Base-by-base conservation (phyloP, 1,140 invertebrate genomes). In the Papilio helenus region DNA sequence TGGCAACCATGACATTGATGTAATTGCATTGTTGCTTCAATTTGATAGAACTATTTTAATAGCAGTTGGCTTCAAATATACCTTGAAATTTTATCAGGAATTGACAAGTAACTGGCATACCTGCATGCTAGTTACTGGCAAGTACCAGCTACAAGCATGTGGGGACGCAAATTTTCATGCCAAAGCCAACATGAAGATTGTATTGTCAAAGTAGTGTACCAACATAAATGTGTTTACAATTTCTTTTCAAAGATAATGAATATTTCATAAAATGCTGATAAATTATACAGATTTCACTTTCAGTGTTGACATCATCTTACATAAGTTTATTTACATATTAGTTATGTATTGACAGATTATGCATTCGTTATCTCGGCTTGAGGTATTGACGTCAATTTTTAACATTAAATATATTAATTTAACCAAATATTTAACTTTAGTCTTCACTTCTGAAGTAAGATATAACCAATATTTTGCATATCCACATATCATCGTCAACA, bases 361-460 rank as follows among this genome's bases (percentile, higher is more conserved):
- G 18, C 42, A 46, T 44, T 18, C 20, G 18, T 14, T 23, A 42
- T 73, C 18, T 0, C 2, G 39, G 3, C 8, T 9, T 8, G n/a
- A 3, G 7, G 20, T 44, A 10, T 14, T 8, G 72, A n/a, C 18
- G 72, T 42, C 39, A 42, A 72, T 42, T 72, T 72, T 44, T n/a
- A 73, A 46, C 72, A 46, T 73, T 23, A 46, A 73, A 73, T 9
- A 44, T 46, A 73, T 73, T 73, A 44, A 73, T 73, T n/a, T 46
- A 12, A 1, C n/a, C 72, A 42, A 0, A 73, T 49, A 73, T 42
- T 46, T 46, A 44, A 73, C 42, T 42, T 1, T 34, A 23, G 71
- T 44, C 1, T 14, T 72, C 39, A 23, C 42, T 44, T 42, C 39
- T 73, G 34, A 20, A 42, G 39, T 74, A 49, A 74, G 20, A 74